A percentile compares a stretch with the other conserved stretches of the same genome.
Evolutionary conservation across 2,888 invertebrate genomes (phyloP).

Genomic region (Pristionchus mayeri): DNA sequence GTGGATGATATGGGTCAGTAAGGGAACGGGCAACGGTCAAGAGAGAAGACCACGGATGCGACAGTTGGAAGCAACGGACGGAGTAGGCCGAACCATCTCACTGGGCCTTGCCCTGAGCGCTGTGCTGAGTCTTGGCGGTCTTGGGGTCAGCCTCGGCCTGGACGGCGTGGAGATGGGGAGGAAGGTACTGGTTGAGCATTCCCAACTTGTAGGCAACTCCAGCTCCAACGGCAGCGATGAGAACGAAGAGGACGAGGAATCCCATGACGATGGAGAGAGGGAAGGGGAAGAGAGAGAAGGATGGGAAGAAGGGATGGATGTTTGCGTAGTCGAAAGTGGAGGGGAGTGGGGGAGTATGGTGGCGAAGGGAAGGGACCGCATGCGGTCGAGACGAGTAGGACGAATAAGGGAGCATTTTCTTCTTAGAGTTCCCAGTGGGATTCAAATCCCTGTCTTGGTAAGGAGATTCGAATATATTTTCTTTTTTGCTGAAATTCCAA

Average conservation of each 20-base stretch:
- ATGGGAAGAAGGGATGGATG: too few species aligned
- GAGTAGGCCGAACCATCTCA: constrained; percentile 1
- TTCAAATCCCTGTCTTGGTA: too few species aligned
- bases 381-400: too few species aligned
- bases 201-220: constrained; percentile 39
- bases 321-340: too few species aligned
- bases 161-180: constrained; percentile 32
- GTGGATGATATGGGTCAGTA: too few species aligned
- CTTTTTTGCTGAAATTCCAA: too few species aligned
- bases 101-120: constrained; percentile 35
- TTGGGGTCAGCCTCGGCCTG: constrained; percentile 7
- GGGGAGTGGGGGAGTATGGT: too few species aligned
- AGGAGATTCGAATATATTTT: too few species aligned
- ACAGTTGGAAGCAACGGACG: not conserved
- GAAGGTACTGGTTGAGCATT: constrained; percentile 47
- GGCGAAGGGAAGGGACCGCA: too few species aligned
- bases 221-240: constrained; percentile 35
- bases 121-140: constrained; percentile 33
- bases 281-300: too few species aligned
- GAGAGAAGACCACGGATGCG: not conserved
- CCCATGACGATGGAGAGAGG: constrained; percentile 45
- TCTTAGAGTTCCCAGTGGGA: too few species aligned
- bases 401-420: too few species aligned
- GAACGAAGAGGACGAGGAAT: constrained; percentile 36
- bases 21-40: not conserved